Evolutionary conservation across 2,888 invertebrate species (phyloP).

Genomic region (Julus scanicus): DNA sequence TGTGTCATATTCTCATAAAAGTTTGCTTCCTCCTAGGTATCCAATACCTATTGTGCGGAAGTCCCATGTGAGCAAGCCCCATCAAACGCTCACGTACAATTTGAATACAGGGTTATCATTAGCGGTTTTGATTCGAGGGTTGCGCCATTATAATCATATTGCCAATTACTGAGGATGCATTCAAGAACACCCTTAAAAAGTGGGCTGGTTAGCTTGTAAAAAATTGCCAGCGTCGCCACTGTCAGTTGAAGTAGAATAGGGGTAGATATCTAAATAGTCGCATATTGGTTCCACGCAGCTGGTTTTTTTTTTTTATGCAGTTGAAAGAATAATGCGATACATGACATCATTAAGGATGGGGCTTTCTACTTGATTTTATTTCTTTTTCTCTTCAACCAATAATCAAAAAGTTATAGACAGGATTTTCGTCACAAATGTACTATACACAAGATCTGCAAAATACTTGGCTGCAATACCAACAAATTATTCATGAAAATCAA

Average conservation of each 20-base stretch:
- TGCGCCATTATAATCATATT: constrained; percentile 28
- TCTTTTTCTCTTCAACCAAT: neutral
- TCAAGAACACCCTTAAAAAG: constrained; percentile 33
- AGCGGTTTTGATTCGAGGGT: constrained; percentile 21
- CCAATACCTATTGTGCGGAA: neutral
- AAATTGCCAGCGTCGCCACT: neutral
- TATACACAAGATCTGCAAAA: too few species aligned
- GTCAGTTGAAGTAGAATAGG: neutral
- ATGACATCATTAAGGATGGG: constrained; percentile 1
- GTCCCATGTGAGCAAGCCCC: neutral
- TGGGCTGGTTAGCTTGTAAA: constrained; percentile 15
- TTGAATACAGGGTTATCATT: constrained; percentile 31
- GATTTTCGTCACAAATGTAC: neutral
- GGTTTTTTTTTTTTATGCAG: too few species aligned
- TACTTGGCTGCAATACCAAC: too few species aligned
- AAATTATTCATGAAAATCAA: too few species aligned
- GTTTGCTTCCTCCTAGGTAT: neutral
- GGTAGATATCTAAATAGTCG: neutral
- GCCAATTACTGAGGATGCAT: constrained; percentile 14
- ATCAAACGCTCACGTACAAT: neutral
- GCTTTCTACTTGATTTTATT: neutral
- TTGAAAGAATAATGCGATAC: neutral
- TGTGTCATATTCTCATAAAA: neutral
- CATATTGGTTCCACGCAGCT: too few species aligned
- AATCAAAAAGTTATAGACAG: neutral